Evolutionary conservation across 1,140 invertebrate species (phyloP).

Genomic region (Anoplophora glabripennis): DNA sequence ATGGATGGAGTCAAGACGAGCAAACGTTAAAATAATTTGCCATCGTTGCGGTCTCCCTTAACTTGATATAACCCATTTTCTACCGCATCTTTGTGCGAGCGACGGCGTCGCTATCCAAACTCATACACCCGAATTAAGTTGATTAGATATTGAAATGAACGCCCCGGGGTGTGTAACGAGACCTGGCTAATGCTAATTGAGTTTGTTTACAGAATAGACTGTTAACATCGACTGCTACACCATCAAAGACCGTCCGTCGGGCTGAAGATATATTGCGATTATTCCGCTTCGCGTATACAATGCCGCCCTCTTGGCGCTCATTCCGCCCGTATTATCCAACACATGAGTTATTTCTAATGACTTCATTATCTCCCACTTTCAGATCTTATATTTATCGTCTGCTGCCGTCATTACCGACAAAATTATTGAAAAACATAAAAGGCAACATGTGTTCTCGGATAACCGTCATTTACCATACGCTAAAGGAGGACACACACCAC

Average conservation of each 20-base stretch:
- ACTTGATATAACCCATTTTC: constrained; percentile 39
- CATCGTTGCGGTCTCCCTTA: constrained; percentile 35
- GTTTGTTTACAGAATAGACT: constrained; percentile 37
- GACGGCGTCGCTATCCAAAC: constrained; percentile 40
- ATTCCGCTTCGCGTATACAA: constrained; percentile 10
- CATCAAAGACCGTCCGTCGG: constrained; percentile 13
- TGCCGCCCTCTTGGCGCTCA: not conserved
- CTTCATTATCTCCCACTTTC: constrained; percentile 11
- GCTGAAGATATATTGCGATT: constrained; percentile 15
- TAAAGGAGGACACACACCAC: no score
- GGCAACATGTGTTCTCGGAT: no score
- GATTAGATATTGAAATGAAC: constrained; percentile 44
- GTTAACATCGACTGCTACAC: constrained; percentile 9
- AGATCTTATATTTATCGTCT: no score
- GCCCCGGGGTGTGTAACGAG: constrained; percentile 36
- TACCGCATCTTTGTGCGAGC: constrained; percentile 34
- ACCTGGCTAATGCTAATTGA: constrained; percentile 42
- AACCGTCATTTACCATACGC: no score
- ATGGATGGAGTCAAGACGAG: not conserved
- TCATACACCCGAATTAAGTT: constrained; percentile 39
- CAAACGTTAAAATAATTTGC: constrained; percentile 29
- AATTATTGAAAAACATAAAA: no score
- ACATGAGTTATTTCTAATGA: constrained; percentile 16
- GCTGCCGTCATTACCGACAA: no score
- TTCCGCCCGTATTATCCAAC: constrained; percentile 10